These are phyloP conservation scores for Philhelius pedissequus DNA, from an alignment of 2,888 invertebrate genomes.

Conservation along the genomic window DNA sequence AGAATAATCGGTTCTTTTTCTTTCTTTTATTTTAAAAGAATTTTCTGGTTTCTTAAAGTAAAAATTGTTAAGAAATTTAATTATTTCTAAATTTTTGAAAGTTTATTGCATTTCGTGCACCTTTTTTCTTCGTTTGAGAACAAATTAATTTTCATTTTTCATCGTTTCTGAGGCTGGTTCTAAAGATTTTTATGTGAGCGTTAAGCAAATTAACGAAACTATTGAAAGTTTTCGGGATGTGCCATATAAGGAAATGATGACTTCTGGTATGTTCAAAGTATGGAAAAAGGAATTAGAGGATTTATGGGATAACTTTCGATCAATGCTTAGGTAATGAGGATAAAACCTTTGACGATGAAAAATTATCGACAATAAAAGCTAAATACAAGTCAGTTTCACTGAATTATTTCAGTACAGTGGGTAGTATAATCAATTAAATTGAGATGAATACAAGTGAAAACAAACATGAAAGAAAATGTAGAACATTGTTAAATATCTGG, in stretches of 20 bases:
- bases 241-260: not conserved
- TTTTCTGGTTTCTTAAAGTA: not conserved
- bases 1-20: no score
- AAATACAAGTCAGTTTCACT: not conserved
- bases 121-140: not conserved
- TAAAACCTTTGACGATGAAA: not conserved
- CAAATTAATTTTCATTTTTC: not conserved
- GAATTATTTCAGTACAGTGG: no score
- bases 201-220: not conserved
- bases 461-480: not conserved
- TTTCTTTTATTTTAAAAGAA: no score
- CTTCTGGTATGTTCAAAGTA: not conserved
- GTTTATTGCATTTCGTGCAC: not conserved
- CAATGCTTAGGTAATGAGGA: not conserved
- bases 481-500: not conserved
- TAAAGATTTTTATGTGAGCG: not conserved
- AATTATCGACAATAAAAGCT: not conserved
- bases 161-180: not conserved
- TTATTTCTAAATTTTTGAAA: not conserved
- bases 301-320: not conserved
- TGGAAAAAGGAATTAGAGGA: constrained; percentile 2
- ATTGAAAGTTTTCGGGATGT: not conserved
- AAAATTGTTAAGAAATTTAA: not conserved
- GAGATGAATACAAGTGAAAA: not conserved
- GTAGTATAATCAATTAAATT: no score